Conservation (phyloP, 2,797 vertebrate species). For the Semotilus atromaculatus region DNA sequence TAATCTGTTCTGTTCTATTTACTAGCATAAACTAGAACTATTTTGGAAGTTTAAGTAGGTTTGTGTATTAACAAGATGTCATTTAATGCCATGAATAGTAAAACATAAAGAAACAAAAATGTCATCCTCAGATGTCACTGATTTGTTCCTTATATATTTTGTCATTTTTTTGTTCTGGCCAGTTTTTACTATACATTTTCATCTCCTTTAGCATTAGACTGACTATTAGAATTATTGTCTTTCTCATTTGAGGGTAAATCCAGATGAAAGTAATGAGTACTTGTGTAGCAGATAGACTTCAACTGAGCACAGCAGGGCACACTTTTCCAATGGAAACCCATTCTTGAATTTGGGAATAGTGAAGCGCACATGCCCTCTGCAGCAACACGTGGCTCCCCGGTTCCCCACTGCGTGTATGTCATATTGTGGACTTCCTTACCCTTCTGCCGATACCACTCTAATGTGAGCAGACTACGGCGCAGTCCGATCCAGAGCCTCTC, state of each 20-base stretch:
- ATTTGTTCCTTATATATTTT: neutral
- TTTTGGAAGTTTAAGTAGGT: neutral
- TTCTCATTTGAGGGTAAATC: neutral
- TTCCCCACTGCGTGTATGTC: constrained; percentile 59
- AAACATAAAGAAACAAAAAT: neutral
- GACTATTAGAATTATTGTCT: neutral
- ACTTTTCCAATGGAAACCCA: constrained; percentile 63
- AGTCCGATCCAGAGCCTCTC: constrained; percentile 73
- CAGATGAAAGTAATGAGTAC: neutral
- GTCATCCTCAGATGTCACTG: neutral
- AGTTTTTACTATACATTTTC: neutral
- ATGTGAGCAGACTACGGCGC: constrained; percentile 64
- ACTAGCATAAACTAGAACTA: neutral
- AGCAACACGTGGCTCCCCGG: constrained; percentile 51
- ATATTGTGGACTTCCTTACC: neutral
- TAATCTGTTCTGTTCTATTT: neutral
- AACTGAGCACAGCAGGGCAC: constrained; percentile 64
- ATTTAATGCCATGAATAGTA: neutral
- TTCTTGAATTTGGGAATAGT: constrained; percentile 28
- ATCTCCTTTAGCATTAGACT: fast-evolving
- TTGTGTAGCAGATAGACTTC: constrained; percentile 66
- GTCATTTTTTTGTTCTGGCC: too few species aligned
- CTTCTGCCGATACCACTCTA: constrained; percentile 73
- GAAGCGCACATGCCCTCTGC: constrained; percentile 63
- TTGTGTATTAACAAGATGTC: neutral